These are phyloP conservation scores for Halictus ligatus DNA, from an alignment of 2,888 invertebrate genomes.

Conservation along the genomic window DNA sequence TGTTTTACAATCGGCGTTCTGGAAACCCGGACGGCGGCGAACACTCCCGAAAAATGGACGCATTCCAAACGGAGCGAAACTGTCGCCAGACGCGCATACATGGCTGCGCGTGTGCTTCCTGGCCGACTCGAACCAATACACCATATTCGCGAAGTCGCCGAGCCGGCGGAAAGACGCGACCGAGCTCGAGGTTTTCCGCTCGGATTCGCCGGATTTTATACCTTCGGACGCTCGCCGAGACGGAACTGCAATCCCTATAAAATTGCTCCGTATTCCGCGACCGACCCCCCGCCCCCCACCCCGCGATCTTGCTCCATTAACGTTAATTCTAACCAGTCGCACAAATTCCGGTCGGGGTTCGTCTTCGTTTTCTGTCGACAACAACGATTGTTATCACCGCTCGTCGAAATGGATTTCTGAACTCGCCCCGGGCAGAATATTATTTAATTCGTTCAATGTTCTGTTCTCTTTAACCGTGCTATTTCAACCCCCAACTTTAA, in stretches of 20 bases:
- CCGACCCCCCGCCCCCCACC: not conserved
- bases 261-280: constrained; percentile 7
- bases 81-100: constrained; percentile 5
- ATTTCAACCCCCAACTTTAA: not conserved
- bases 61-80: constrained; percentile 53
- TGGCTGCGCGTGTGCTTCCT: not conserved
- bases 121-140: not conserved
- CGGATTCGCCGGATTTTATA: constrained; percentile 18
- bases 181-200: constrained; percentile 46
- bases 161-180: constrained; percentile 26
- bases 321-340: constrained; percentile 1
- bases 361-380: not conserved
- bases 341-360: not conserved
- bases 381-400: not conserved
- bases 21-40: constrained; percentile 23
- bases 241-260: constrained; percentile 27
- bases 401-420: not conserved
- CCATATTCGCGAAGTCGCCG: constrained; percentile 34
- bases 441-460: not conserved
- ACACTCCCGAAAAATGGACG: constrained; percentile 58
- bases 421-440: not conserved
- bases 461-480: not conserved
- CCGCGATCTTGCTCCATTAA: not conserved
- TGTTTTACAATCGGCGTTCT: constrained; percentile 50
- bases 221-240: constrained; percentile 17